Percentiles rank a stretch among this genome's conserved stretches.
Conservation (phyloP, 2,797 vertebrate species). For the Centroberyx gerrardi region DNA sequence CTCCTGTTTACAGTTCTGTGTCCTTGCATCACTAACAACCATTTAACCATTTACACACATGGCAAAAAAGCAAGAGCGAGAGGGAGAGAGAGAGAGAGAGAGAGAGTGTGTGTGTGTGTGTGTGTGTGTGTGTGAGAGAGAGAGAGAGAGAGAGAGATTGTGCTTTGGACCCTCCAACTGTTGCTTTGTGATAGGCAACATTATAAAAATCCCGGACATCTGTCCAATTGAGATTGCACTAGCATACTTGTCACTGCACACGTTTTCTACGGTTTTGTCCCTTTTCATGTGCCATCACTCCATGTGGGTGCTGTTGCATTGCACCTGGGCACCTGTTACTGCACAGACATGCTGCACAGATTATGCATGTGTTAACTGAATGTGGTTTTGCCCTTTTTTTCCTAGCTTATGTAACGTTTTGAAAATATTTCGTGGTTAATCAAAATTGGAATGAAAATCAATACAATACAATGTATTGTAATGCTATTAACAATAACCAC, state of each 20-base stretch:
- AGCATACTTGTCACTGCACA: neutral
- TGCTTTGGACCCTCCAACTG: neutral
- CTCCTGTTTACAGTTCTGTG: constrained; percentile 29
- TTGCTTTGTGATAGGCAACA: neutral
- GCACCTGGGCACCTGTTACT: too few relatives aligned
- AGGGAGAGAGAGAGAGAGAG: too few relatives aligned
- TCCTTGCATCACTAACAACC: constrained; percentile 9
- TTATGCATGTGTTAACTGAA: neutral
- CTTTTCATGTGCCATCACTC: neutral
- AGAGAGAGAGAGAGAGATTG: neutral
- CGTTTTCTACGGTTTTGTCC: neutral
- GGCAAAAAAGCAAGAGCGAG: too few relatives aligned
- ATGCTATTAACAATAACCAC: constrained; percentile 52
- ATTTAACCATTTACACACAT: neutral
- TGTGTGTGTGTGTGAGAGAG: too few relatives aligned
- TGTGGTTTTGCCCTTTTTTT: constrained; percentile 54
- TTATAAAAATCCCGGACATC: too few relatives aligned
- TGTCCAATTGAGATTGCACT: neutral
- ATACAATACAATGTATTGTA: constrained; percentile 8
- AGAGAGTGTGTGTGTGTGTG: too few relatives aligned
- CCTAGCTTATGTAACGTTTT: constrained; percentile 44
- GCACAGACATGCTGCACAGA: too few relatives aligned
- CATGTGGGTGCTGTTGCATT: too few relatives aligned
- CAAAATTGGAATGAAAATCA: constrained; percentile 55
- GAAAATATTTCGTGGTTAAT: constrained; percentile 35